These are phyloP conservation scores for Agrotis exclamationis DNA, from an alignment of 2,888 invertebrate genomes.

Conservation along the genomic window DNA sequence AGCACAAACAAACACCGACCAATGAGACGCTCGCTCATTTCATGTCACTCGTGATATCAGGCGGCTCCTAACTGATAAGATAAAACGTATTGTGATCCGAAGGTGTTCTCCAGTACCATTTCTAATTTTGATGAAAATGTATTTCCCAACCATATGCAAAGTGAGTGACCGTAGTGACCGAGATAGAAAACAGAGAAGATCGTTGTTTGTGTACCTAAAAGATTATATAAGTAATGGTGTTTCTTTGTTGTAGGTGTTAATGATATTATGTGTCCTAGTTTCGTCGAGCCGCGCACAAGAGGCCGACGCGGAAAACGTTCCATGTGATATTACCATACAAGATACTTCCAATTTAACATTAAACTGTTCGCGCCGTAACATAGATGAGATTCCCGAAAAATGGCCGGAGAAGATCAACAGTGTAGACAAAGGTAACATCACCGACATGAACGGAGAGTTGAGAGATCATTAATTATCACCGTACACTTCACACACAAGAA, in stretches of 20 bases:
- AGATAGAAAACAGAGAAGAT: constrained; percentile 58
- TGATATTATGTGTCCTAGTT: constrained; percentile 84
- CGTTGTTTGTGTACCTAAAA: constrained; percentile 67
- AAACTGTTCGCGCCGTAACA: constrained; percentile 85
- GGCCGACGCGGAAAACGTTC: constrained; percentile 69
- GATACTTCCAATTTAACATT: constrained; percentile 81
- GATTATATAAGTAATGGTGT: constrained; percentile 79
- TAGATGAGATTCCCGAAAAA: constrained; percentile 76
- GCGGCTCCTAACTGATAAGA: constrained; percentile 84
- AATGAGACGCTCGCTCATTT: constrained; percentile 83
- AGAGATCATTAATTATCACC: constrained; percentile 64
- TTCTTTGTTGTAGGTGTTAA: constrained; percentile 89
- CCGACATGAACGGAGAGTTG: constrained; percentile 41
- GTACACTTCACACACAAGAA: constrained; percentile 55
- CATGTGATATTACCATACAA: constrained; percentile 81
- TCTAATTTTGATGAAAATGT: constrained; percentile 85
- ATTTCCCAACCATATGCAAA: constrained; percentile 74
- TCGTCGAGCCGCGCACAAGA: constrained; percentile 74
- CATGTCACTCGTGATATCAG: constrained; percentile 85
- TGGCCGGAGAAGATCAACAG: constrained; percentile 83
- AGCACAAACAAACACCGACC: constrained; percentile 82
- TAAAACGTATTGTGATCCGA: constrained; percentile 80
- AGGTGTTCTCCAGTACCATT: constrained; percentile 84
- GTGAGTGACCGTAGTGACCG: constrained; percentile 79
- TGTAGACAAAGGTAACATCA: constrained; percentile 81